Conservation (phyloP, 37 sponge, comb jelly and placozoan genomes). For the Oopsacas minuta region DNA sequence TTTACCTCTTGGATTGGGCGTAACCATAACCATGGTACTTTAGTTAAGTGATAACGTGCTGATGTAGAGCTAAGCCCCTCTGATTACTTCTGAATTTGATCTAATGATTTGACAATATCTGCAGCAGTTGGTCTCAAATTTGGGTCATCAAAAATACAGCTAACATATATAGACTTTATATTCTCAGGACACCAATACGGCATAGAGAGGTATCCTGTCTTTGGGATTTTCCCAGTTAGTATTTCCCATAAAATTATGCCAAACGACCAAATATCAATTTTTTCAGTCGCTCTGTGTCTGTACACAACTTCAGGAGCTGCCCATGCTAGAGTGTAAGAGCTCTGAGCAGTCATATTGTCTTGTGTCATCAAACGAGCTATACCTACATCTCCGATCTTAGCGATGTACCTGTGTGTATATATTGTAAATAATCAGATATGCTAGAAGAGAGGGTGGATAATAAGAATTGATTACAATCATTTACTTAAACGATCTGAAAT, state of each 20-base stretch:
- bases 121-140: conserved; percentile 45
- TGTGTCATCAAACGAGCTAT: conserved; percentile 58
- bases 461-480: no score
- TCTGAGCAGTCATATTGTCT: conserved; percentile 85
- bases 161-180: conserved; percentile 29
- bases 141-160: conserved; percentile 45
- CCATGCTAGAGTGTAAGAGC: conserved; percentile 78
- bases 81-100: neutral
- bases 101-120: conserved; percentile 26
- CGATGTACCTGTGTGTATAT: conserved; percentile 16
- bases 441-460: no score
- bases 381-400: conserved; percentile 86
- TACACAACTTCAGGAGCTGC: conserved; percentile 86
- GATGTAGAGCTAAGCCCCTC: neutral
- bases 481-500: no score
- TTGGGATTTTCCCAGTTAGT: conserved; percentile 52
- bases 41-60: neutral
- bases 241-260: conserved; percentile 86
- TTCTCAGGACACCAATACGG: conserved; percentile 22
- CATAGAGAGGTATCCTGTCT: conserved; percentile 43
- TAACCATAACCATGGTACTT: neutral
- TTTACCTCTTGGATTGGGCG: neutral
- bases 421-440: no score
- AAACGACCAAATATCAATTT: conserved; percentile 87
- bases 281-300: conserved; percentile 68